A percentile compares a stretch with the other conserved stretches of the same genome.
phyloP scores from a whole-genome alignment of 2,797 vertebrate species.

The Rhinogobio ventralis region DNA sequence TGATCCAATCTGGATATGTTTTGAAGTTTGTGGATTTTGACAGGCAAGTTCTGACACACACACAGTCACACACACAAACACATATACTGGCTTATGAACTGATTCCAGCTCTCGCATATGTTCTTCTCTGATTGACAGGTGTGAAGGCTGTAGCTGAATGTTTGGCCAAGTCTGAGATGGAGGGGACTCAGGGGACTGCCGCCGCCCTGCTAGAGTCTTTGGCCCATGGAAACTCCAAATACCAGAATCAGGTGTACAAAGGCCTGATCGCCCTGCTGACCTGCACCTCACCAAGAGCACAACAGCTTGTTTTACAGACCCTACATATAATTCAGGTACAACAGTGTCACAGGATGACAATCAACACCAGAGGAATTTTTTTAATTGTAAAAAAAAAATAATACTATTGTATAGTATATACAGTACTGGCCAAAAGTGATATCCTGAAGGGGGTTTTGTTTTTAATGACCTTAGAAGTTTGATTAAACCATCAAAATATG shows the following conservation, averaged over 20 bases:
- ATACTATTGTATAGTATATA: background rate
- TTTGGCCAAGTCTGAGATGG: slow-evolving; percentile 74
- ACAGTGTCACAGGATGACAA: background rate
- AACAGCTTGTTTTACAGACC: slow-evolving; percentile 79
- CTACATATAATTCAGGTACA: slow-evolving; percentile 78
- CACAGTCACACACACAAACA: background rate
- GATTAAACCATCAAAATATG: background rate
- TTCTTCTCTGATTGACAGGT: slow-evolving; percentile 68
- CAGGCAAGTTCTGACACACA: background rate
- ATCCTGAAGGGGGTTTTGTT: background rate
- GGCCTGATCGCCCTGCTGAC: slow-evolving; percentile 78
- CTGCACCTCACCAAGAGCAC: slow-evolving; percentile 73
- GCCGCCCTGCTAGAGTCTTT: slow-evolving; percentile 78
- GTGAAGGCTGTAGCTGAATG: slow-evolving; percentile 78
- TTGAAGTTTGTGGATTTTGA: slow-evolving; percentile 5
- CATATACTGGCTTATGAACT: background rate
- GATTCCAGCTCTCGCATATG: background rate
- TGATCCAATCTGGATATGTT: slow-evolving; percentile 17
- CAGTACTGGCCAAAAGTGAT: background rate
- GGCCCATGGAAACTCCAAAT: slow-evolving; percentile 80
- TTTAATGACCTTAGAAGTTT: background rate
- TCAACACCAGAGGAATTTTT: background rate
- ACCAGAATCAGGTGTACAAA: slow-evolving; percentile 84
- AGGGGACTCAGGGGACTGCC: slow-evolving; percentile 76
- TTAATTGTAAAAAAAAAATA: background rate